Evolutionary conservation across 2,888 invertebrate species (phyloP).

Genomic region (Drosophila yooni): DNA sequence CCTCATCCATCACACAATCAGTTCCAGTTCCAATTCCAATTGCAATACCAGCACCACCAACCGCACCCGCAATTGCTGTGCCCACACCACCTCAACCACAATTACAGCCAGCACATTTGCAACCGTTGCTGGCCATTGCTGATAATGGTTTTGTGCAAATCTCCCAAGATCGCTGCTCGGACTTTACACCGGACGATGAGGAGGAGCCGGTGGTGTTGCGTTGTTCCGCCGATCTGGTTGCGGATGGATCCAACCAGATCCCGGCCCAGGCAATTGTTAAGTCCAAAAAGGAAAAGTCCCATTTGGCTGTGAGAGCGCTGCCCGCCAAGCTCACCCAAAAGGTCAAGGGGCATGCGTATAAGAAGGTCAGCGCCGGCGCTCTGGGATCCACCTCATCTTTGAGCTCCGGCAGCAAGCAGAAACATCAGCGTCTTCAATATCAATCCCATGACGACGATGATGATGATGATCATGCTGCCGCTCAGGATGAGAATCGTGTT

Average conservation of each 20-base stretch:
- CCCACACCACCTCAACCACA: conserved; percentile 23
- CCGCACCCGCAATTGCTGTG: conserved; percentile 13
- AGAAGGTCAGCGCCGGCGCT: conserved; percentile 81
- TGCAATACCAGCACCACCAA: background rate
- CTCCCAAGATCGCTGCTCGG: conserved; percentile 83
- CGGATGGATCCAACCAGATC: conserved; percentile 30
- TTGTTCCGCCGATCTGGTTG: conserved; percentile 67
- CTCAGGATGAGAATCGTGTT: conserved; percentile 54
- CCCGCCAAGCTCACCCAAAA: conserved; percentile 84
- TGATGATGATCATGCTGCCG: conserved; percentile 39
- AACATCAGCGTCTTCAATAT: conserved; percentile 79
- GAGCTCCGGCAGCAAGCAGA: conserved; percentile 77
- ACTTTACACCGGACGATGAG: conserved; percentile 84
- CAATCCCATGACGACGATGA: conserved; percentile 80
- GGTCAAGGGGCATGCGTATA: conserved; percentile 84
- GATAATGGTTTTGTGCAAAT: conserved; percentile 84
- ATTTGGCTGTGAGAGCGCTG: conserved; percentile 83
- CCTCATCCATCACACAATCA: conserved; percentile 15
- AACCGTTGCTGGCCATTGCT: conserved; percentile 82
- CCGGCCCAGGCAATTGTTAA: conserved; percentile 53
- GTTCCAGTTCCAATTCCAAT: conserved; percentile 9
- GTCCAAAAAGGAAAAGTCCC: conserved; percentile 83
- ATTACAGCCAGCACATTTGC: conserved; percentile 56
- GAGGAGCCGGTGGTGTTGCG: conserved; percentile 84
- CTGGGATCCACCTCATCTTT: conserved; percentile 76